phyloP scores from a whole-genome alignment of 2,888 invertebrate genomes.

The Criorhina ranunculi region DNA sequence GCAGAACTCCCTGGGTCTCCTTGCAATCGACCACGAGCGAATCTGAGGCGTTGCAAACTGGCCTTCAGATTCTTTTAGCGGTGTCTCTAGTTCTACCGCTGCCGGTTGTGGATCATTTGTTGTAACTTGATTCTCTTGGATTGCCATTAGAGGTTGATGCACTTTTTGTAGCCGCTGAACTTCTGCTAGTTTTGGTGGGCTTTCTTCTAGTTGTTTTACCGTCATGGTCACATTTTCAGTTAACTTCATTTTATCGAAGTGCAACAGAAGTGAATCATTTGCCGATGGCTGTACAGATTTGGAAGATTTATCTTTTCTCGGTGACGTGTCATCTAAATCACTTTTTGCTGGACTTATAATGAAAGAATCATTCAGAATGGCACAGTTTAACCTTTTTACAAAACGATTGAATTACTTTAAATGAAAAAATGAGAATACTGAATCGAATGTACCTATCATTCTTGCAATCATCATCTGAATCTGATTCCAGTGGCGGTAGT shows the following conservation, averaged over 20 bases:
- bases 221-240: constrained; percentile 58
- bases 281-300: background rate
- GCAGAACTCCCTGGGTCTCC: constrained; percentile 78
- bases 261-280: constrained; percentile 79
- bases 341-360: constrained; percentile 81
- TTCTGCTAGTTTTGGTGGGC: constrained; percentile 20
- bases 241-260: constrained; percentile 81
- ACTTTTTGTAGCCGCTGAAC: constrained; percentile 4
- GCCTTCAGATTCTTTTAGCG: constrained; percentile 78
- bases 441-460: constrained; percentile 77
- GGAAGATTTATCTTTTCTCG: constrained; percentile 9
- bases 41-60: constrained; percentile 83
- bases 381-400: constrained; percentile 81
- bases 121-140: constrained; percentile 68
- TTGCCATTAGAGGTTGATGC: constrained; percentile 38
- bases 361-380: constrained; percentile 83
- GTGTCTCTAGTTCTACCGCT: constrained; percentile 77
- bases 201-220: constrained; percentile 26
- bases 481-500: constrained; percentile 81
- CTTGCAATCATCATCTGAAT: constrained; percentile 80
- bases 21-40: constrained; percentile 78
- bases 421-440: background rate
- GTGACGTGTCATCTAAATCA: constrained; percentile 74
- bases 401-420: background rate
- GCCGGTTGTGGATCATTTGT: constrained; percentile 11